Evolutionary conservation across 2,797 vertebrate genomes (phyloP), one percentile per base, ranked within the genome.

Genomic region (Sebastes alutus): DNA sequence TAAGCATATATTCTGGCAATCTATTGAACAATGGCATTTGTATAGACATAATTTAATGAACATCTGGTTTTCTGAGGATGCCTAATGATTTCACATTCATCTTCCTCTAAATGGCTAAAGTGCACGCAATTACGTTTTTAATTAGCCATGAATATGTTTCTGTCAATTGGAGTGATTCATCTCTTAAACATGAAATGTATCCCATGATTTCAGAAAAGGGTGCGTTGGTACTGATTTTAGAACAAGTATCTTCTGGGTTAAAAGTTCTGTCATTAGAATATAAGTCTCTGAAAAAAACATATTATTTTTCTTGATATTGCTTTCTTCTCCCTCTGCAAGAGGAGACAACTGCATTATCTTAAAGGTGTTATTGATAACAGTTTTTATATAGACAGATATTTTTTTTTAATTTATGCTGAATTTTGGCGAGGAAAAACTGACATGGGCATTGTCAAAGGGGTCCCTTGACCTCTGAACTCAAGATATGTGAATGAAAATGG

Each of bases 51-150:
- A 95, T 96, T 95, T 94, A 94, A 94, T 92, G 94, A 96, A 96
- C 96, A 96, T 96, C 95, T 96, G 96, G 93, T 94, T 96, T 95
- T 95, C 75, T 93, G 92, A 94, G 93, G 94, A 94, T 92, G 94
- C 90, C 83, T 96, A 96, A 96, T 96, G 94, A 95, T 95, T 95
- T 94, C 90, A 89, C 94, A 96, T 96, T 95, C 90, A 95, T 96
- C 96, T 95, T 95, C 80, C 88, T 89, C 93, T 94, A 96, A 96
- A 95, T 95, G 94, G 94, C 94, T 95, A 95, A 96, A 96, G 95
- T 95, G 95, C 92, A 95, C 84, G 89, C 94, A 96, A 96, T 96
- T 96, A 96, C 82, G 86, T 94, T 95, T 95, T 96, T 96, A 96
- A 96, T 96, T 96, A 96, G 93, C 93, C 93, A 93, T 95, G 94